Percentiles rank a stretch among this genome's conserved stretches.
phyloP scores from a whole-genome alignment of 2,888 invertebrate genomes.

The Amphiduros pacificus region DNA sequence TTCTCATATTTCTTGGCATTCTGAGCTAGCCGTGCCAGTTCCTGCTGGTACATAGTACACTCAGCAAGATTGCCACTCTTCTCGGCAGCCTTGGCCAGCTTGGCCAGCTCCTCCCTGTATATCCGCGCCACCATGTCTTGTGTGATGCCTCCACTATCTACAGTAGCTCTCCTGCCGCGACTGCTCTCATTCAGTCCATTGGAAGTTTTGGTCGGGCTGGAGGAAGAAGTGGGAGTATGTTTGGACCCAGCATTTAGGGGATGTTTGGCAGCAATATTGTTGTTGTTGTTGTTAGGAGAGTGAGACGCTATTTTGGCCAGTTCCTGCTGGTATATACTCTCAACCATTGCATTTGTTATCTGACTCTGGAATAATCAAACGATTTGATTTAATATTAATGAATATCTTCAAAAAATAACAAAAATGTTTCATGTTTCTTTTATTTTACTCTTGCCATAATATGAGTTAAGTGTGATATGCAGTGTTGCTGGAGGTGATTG shows the following conservation, averaged over 20 bases:
- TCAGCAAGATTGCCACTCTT: constrained; percentile 56
- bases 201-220: background rate
- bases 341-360: constrained; percentile 50
- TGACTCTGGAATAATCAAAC: constrained; percentile 47
- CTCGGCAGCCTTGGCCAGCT: constrained; percentile 73
- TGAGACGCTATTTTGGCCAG: constrained; percentile 80
- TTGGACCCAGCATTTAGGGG: background rate
- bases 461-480: no score
- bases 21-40: constrained; percentile 81
- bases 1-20: constrained; percentile 56
- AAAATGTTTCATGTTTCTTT: no score
- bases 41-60: constrained; percentile 85
- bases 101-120: constrained; percentile 73
- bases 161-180: constrained; percentile 34
- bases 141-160: constrained; percentile 78
- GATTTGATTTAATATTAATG: background rate
- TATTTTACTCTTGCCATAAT: no score
- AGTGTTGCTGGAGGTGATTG: no score
- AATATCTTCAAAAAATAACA: no score
- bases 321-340: constrained; percentile 64
- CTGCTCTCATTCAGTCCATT: constrained; percentile 31
- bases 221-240: background rate
- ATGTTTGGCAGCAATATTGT: no score
- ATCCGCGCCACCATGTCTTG: constrained; percentile 70
- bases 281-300: constrained; percentile 1